A percentile compares a stretch with the other conserved stretches of the same genome.
Evolutionary conservation across 2,797 vertebrate species (phyloP).

Genomic region (Coregonus ussuriensis): DNA sequence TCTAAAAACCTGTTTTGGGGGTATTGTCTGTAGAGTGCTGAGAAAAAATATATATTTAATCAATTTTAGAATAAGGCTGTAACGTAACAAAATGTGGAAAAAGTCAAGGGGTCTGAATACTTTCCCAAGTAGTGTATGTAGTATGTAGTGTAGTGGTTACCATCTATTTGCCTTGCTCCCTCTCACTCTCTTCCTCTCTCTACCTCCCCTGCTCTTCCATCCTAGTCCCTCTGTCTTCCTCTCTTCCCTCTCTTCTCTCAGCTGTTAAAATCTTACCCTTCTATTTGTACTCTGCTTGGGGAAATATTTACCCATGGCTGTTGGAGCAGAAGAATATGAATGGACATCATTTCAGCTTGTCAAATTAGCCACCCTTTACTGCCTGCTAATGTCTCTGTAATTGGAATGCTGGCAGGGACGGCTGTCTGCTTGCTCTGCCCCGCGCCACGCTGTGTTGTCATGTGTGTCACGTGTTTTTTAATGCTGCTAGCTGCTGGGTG

Average conservation of each 20-base stretch:
- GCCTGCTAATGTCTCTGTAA: constrained; percentile 91
- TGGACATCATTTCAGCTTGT: constrained; percentile 85
- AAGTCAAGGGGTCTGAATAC: no score
- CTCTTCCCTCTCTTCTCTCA: constrained; percentile 67
- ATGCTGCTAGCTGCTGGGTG: constrained; percentile 80
- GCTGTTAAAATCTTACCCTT: constrained; percentile 81
- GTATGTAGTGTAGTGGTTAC: constrained; percentile 59
- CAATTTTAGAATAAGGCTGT: no score
- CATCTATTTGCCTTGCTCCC: constrained; percentile 21
- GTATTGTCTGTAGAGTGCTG: no score
- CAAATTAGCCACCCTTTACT: constrained; percentile 86
- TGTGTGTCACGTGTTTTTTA: constrained; percentile 57
- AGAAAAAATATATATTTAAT: no score
- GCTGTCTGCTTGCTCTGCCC: constrained; percentile 31
- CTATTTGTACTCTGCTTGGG: constrained; percentile 82
- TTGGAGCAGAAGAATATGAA: constrained; percentile 83
- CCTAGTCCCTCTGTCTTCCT: constrained; percentile 37
- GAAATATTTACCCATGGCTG: constrained; percentile 86
- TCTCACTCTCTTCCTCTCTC: constrained; percentile 28
- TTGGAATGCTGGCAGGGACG: constrained; percentile 84
- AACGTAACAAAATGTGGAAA: no score
- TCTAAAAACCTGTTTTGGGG: no score
- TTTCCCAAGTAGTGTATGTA: no score
- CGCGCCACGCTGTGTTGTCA: constrained; percentile 8
- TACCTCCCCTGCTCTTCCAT: constrained; percentile 13